phyloP scores from a whole-genome alignment of 2,888 invertebrate genomes.

The Incurvaria masculella region DNA sequence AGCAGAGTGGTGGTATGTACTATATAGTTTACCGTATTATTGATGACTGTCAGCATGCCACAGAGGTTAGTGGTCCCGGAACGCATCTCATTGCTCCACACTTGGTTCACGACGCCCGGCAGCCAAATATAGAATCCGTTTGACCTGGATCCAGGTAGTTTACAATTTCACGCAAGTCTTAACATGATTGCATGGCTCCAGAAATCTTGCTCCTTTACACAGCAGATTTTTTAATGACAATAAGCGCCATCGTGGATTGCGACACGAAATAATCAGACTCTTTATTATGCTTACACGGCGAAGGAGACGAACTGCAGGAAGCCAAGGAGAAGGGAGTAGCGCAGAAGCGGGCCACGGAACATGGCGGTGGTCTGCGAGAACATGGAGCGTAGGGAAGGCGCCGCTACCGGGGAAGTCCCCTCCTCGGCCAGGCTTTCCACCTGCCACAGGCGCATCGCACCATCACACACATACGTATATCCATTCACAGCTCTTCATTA shows the following conservation, averaged over 20 bases:
- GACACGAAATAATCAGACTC: neutral
- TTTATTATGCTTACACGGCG: conserved; percentile 41
- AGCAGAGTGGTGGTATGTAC: too few species aligned
- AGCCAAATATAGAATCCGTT: conserved; percentile 33
- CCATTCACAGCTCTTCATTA: too few species aligned
- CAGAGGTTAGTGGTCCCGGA: conserved; percentile 10
- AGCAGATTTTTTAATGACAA: too few species aligned
- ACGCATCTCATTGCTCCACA: conserved; percentile 14
- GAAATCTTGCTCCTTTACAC: too few species aligned
- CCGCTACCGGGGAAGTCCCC: neutral
- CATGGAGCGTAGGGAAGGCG: conserved; percentile 17
- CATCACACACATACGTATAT: too few species aligned
- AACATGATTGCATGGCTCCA: too few species aligned
- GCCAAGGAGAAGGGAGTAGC: conserved; percentile 32
- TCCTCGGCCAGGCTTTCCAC: conserved; percentile 3
- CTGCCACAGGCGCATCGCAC: too few species aligned
- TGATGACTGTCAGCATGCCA: neutral
- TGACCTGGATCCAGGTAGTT: conserved; percentile 21
- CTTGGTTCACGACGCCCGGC: conserved; percentile 31
- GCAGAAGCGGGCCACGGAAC: conserved; percentile 32
- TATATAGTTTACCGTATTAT: neutral
- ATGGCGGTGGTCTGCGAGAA: conserved; percentile 36
- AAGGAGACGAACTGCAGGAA: conserved; percentile 49
- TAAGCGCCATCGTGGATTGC: too few species aligned
- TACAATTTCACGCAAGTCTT: too few species aligned